Conservation (phyloP, 2,797 vertebrate genomes). For the Lepilemur septentrionalis region DNA sequence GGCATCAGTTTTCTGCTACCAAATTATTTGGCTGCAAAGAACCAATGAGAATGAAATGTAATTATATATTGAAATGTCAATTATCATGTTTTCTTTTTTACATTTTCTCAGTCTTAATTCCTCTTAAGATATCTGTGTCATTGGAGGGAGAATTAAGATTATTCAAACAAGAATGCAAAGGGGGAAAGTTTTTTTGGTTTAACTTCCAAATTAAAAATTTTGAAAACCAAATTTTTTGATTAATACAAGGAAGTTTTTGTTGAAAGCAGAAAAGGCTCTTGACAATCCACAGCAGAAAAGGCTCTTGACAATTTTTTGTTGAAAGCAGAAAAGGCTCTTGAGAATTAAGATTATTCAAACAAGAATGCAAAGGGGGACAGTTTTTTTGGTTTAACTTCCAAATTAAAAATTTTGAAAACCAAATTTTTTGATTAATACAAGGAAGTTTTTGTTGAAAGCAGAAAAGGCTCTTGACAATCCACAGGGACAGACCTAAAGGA, state of each 20-base stretch:
- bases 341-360: slow-evolving; percentile 20
- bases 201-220: background rate
- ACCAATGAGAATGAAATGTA: background rate
- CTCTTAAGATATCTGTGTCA: background rate
- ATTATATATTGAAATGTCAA: background rate
- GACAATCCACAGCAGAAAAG: background rate
- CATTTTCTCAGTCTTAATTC: background rate
- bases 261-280: background rate
- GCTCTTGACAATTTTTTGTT: background rate
- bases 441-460: background rate
- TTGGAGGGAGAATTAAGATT: background rate
- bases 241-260: background rate
- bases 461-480: background rate
- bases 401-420: background rate
- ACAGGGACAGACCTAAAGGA: background rate
- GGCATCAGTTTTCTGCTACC: background rate
- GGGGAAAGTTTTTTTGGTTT: background rate
- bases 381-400: background rate
- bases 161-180: background rate
- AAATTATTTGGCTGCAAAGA: slow-evolving; percentile 4
- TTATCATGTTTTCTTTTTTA: background rate
- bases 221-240: background rate
- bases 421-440: background rate
- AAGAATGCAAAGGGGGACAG: background rate
- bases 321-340: background rate